phyloP scores from a whole-genome alignment of 2,797 vertebrate genomes.

The Chiroxiphia lanceolata region DNA sequence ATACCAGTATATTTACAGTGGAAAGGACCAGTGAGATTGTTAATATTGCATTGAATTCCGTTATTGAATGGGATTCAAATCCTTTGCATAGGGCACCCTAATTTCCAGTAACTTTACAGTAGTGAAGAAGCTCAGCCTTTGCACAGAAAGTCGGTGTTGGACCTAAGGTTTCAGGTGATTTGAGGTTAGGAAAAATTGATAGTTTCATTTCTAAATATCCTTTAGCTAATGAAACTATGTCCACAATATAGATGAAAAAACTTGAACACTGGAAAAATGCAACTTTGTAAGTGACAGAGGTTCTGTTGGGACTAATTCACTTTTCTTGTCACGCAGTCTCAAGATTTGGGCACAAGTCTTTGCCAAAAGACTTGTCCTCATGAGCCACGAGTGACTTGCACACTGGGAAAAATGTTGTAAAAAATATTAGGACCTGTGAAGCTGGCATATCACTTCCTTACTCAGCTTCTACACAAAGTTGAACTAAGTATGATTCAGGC shows the following conservation, averaged over 20 bases:
- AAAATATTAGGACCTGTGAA: neutral
- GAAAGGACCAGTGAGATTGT: neutral
- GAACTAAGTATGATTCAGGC: neutral
- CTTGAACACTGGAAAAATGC: neutral
- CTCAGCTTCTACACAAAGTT: neutral
- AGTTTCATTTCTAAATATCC: neutral
- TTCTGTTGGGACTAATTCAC: neutral
- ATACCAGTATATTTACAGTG: conserved; percentile 1
- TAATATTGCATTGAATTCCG: neutral
- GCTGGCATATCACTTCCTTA: neutral
- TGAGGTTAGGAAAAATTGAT: neutral
- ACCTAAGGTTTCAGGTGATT: neutral
- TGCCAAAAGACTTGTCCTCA: neutral
- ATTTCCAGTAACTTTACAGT: neutral
- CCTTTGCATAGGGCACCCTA: neutral
- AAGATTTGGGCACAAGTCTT: neutral
- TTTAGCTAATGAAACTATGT: neutral
- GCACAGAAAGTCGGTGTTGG: neutral
- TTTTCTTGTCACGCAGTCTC: neutral
- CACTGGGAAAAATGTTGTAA: neutral
- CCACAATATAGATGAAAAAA: neutral
- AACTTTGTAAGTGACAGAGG: neutral
- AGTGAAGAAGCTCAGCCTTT: neutral
- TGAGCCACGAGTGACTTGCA: neutral
- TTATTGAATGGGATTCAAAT: neutral